Evolutionary conservation across 2,888 invertebrate genomes (phyloP).

Genomic region (Saturnia japonica): DNA sequence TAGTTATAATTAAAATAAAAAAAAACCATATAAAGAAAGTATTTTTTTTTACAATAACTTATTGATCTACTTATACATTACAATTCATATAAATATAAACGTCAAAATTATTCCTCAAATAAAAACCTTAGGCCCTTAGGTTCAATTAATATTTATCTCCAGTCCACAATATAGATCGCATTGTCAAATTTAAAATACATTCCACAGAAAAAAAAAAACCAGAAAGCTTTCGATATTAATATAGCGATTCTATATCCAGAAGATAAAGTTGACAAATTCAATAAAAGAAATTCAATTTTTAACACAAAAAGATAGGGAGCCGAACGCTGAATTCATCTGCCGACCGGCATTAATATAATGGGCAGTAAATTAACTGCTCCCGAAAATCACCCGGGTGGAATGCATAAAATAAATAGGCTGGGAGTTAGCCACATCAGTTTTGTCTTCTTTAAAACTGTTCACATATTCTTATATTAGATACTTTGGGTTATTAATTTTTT

Average conservation of each 20-base stretch:
- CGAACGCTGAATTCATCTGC: conserved; percentile 33
- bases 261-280: conserved; percentile 52
- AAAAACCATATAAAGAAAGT: too few relatives aligned
- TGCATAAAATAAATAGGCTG: conserved; percentile 58
- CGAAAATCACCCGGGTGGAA: conserved; percentile 53
- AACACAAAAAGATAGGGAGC: conserved; percentile 39
- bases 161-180: background rate
- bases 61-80: too few relatives aligned
- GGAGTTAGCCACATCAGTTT: conserved; percentile 37
- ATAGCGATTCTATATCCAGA: conserved; percentile 41
- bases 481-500: conserved; percentile 7
- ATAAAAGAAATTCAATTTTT: conserved; percentile 57
- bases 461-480: conserved; percentile 7
- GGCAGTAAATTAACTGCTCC: conserved; percentile 55
- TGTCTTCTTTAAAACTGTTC: conserved; percentile 33
- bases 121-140: too few relatives aligned
- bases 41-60: too few relatives aligned
- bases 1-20: too few relatives aligned
- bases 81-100: too few relatives aligned
- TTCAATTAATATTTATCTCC: background rate
- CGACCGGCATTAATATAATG: conserved; percentile 55
- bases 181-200: conserved; percentile 7
- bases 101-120: background rate
- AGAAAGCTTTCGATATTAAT: conserved; percentile 41
- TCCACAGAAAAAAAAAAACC: conserved; percentile 23